A percentile compares a stretch with the other conserved stretches of the same genome.
Evolutionary conservation across 2,113 vertebrate species (phyloP).

Genomic region (Neomonachus schauinslandi): DNA sequence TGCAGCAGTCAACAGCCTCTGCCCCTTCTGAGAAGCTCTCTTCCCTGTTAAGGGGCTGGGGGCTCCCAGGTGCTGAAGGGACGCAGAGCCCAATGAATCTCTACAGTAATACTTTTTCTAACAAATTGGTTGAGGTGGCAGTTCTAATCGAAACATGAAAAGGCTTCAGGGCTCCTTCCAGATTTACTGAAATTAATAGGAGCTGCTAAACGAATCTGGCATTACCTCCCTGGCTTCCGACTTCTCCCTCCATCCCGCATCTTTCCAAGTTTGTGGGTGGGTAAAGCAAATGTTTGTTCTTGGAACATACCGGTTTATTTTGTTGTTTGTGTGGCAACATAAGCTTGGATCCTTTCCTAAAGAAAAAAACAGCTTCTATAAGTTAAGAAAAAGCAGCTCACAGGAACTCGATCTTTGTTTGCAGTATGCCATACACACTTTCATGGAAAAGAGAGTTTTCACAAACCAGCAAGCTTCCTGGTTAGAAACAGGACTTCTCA

Average conservation of each 20-base stretch:
- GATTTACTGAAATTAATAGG: background rate
- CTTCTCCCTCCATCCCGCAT: background rate
- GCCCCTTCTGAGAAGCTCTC: background rate
- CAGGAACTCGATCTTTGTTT: background rate
- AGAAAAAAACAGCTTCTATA: background rate
- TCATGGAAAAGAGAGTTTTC: background rate
- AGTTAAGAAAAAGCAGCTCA: background rate
- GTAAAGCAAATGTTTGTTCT: slow-evolving; percentile 34
- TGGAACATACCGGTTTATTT: slow-evolving; percentile 2
- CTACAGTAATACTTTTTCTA: background rate
- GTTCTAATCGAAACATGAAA: slow-evolving; percentile 16
- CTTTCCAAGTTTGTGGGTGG: slow-evolving; percentile 47
- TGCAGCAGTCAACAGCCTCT: background rate
- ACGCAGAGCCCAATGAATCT: background rate
- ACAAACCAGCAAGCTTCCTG: background rate
- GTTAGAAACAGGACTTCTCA: background rate
- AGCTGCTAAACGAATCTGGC: background rate
- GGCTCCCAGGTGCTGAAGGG: background rate
- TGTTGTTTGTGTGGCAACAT: slow-evolving; percentile 67
- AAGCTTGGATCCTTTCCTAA: slow-evolving; percentile 9
- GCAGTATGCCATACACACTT: background rate
- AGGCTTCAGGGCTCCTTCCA: background rate
- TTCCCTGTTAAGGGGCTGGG: background rate
- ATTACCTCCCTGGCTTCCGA: background rate
- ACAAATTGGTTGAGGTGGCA: background rate